Evolutionary conservation across 2,797 vertebrate genomes (phyloP), one percentile per base, ranked within the genome.

Genomic region (Malacoraja senta): DNA sequence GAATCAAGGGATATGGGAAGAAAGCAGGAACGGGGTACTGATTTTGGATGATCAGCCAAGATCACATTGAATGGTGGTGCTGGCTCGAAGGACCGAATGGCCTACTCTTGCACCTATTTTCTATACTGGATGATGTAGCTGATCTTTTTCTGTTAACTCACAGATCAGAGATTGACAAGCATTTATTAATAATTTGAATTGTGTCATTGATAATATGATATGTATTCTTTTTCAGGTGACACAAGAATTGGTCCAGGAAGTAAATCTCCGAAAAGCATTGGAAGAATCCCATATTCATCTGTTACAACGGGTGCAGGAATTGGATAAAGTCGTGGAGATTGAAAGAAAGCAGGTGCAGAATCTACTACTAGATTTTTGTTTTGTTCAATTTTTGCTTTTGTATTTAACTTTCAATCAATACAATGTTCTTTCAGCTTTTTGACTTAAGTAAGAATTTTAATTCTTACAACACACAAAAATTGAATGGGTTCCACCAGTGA

Each of bases 271-370:
- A 63, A 94, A 95, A 32, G 94, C 95, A 93, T 94, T 96, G 35
- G 95, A 97, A 94, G 94, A 96, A 94, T 96, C 95, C 84, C 96
- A 95, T 32, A 95, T 94, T 86, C 94, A 94, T 21, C 94, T 97
- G 94, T 94, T 97, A 35, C 94, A 94, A 94, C 95, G 90, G 80
- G 94, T 97, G 80, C 94, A 96, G 93, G 96, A 96, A 93, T 95
- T 97, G 96, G 96, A 95, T 93, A 94, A 92, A 90, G 94, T 93
- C 15, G 95, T 96, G 94, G 96, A 96, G 92, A 91, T 93, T 68
- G 96, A 97, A 93, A 94, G 77, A 93, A 95, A 95, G 93, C 95
- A 96, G 96, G 97, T 97, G 94, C 71, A n/a, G 38, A 74, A 38
- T 92, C 58, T 92, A 12, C 24, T 58, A 2, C 35, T 74, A n/a